These are phyloP conservation scores for Ammospiza nelsoni DNA, from an alignment of 2,113 vertebrate genomes.

Conservation along the genomic window DNA sequence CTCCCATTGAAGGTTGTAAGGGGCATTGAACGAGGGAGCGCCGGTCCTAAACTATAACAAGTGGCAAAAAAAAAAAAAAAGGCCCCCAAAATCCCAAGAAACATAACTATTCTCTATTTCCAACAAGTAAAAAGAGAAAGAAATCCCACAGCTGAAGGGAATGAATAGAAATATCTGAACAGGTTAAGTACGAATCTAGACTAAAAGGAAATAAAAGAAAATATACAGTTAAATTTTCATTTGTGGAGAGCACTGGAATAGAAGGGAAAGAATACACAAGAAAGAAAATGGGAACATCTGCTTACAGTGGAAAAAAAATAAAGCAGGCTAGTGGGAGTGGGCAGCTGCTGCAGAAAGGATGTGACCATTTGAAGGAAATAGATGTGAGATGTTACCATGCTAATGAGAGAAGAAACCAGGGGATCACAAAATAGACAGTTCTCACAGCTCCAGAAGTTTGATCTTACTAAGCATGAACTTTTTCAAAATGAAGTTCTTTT, in stretches of 20 bases:
- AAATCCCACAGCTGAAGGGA: accelerated
- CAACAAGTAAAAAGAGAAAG: not conserved
- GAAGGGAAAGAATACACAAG: not conserved
- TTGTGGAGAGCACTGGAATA: not conserved
- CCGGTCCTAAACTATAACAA: accelerated
- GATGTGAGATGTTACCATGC: not conserved
- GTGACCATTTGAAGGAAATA: not conserved
- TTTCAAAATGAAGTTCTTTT: not conserved
- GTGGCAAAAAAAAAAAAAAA: not conserved
- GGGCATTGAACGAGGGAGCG: not conserved
- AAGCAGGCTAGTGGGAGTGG: not conserved
- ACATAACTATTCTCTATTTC: not conserved
- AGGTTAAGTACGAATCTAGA: not conserved
- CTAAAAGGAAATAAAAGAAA: not conserved
- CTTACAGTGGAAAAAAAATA: not conserved
- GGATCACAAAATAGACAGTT: not conserved
- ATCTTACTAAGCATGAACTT: not conserved
- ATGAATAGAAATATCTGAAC: not conserved
- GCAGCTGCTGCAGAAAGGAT: not conserved
- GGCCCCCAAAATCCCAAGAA: not conserved
- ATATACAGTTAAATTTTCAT: not conserved
- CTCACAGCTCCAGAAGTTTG: not conserved
- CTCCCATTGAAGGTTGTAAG: not conserved
- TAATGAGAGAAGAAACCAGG: not conserved
- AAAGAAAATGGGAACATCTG: not conserved